These are phyloP conservation scores for Drosophila nebulosa DNA, from an alignment of 1,140 invertebrate species.

Conservation along the genomic window DNA sequence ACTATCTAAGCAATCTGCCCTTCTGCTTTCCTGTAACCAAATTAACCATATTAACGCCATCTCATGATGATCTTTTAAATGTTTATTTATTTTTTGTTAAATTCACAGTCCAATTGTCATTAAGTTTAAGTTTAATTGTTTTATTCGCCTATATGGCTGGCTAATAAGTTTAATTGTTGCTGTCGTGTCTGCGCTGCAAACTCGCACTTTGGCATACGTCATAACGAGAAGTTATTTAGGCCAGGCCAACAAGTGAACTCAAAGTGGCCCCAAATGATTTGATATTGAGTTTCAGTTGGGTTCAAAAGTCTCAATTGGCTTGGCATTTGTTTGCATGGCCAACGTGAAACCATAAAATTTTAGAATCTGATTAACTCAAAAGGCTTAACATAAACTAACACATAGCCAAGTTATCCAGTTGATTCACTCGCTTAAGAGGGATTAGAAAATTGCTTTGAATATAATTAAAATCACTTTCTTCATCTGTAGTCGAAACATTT, in stretches of 20 bases:
- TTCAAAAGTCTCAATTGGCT: no score
- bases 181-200: not conserved
- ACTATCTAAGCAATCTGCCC: no score
- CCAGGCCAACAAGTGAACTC: not conserved
- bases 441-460: no score
- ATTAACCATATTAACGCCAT: slow-evolving; percentile 39
- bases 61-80: slow-evolving; percentile 30
- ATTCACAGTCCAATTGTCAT: slow-evolving; percentile 5
- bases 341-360: no score
- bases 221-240: not conserved
- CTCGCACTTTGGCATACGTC: not conserved
- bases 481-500: no score
- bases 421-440: no score
- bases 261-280: slow-evolving; percentile 31
- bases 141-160: not conserved
- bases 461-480: no score
- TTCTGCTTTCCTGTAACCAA: not conserved
- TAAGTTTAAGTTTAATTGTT: slow-evolving; percentile 21
- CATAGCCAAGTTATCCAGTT: no score
- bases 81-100: slow-evolving; percentile 27
- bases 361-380: no score
- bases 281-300: not conserved
- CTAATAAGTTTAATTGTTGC: not conserved
- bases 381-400: no score
- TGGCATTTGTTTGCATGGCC: no score